Conservation (phyloP, 1,140 invertebrate species). For the Tyrophagus putrescentiae region DNA sequence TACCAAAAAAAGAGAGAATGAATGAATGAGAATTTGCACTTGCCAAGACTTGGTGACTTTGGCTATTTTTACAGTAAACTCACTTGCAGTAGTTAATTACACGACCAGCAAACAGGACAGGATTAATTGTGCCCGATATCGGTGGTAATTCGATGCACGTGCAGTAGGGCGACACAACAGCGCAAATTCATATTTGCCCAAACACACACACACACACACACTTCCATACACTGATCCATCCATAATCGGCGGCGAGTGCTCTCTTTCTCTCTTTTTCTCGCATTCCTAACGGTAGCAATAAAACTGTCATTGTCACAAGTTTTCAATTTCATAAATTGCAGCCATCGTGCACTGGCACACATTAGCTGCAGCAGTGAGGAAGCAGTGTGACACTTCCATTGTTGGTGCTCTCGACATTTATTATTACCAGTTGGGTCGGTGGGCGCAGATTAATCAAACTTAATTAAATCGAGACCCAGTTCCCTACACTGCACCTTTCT, state of each 20-base stretch:
- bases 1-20: no score
- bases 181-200: no score
- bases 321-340: neutral
- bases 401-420: neutral
- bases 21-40: no score
- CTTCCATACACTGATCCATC: neutral
- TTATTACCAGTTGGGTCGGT: neutral
- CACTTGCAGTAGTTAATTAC: no score
- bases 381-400: neutral
- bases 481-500: neutral
- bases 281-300: no score
- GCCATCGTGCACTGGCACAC: neutral
- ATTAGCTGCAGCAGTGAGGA: neutral
- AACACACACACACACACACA: neutral
- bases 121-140: no score
- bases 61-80: no score
- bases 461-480: neutral
- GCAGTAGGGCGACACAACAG: no score
- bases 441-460: neutral
- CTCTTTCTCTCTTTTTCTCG: no score
- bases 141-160: no score
- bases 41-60: no score
- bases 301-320: slow-evolving; percentile 17
- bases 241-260: neutral
- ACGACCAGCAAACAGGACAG: no score